These are phyloP conservation scores for Xiphydria camelus DNA, from an alignment of 2,888 invertebrate species.

Conservation along the genomic window DNA sequence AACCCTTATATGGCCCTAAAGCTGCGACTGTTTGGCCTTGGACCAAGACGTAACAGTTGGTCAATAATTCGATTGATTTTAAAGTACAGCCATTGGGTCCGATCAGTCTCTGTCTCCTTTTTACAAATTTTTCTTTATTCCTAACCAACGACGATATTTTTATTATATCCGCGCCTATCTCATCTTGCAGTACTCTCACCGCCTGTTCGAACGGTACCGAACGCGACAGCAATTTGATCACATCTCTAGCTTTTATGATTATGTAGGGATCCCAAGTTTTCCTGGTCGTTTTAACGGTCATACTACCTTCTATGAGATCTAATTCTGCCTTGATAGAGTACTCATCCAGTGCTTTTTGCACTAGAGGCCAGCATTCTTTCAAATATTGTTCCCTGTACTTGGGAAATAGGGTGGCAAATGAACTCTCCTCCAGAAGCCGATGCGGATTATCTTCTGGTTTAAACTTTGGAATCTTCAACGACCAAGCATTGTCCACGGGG, in stretches of 20 bases:
- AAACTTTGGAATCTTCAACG: slow-evolving; percentile 84
- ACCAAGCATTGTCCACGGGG: slow-evolving; percentile 84
- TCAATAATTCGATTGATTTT: slow-evolving; percentile 94
- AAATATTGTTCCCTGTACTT: slow-evolving; percentile 96
- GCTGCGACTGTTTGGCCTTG: slow-evolving; percentile 97
- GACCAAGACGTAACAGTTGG: slow-evolving; percentile 94
- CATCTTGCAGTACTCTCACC: slow-evolving; percentile 82
- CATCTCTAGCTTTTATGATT: slow-evolving; percentile 93
- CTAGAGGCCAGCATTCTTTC: slow-evolving; percentile 92
- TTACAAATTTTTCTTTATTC: slow-evolving; percentile 93
- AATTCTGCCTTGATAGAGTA: slow-evolving; percentile 83
- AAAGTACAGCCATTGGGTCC: slow-evolving; percentile 98
- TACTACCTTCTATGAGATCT: slow-evolving; percentile 90
- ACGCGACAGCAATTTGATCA: slow-evolving; percentile 91
- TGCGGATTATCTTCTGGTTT: slow-evolving; percentile 86
- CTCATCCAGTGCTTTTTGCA: slow-evolving; percentile 82
- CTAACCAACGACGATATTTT: slow-evolving; percentile 90
- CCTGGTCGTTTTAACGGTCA: slow-evolving; percentile 91
- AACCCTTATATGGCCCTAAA: slow-evolving; percentile 92
- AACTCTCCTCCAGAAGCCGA: slow-evolving; percentile 88
- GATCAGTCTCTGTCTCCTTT: slow-evolving; percentile 90
- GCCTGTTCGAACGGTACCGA: slow-evolving; percentile 98
- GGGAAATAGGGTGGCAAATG: slow-evolving; percentile 96
- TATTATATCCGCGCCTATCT: slow-evolving; percentile 91
- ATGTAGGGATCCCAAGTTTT: slow-evolving; percentile 99